Evolutionary conservation across 2,113 vertebrate species (phyloP).

Genomic region (Oreocharis arfaki): DNA sequence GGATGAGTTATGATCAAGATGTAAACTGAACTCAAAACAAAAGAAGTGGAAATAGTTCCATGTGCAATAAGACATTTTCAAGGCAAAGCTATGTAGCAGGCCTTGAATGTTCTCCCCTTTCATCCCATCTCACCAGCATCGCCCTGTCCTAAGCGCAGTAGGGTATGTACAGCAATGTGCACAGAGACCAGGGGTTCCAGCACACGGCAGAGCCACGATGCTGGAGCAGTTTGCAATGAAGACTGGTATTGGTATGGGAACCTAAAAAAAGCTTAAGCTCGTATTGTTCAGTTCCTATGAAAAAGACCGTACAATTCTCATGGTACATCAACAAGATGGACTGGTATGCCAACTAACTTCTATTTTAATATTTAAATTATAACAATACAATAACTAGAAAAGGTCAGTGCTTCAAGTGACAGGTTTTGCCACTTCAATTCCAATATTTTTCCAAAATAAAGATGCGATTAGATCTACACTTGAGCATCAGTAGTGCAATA

Average conservation of each 20-base stretch:
- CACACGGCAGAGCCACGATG: not conserved
- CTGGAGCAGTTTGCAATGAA: not conserved
- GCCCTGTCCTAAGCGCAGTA: not conserved
- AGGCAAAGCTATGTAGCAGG: not conserved
- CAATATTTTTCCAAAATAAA: slow-evolving; percentile 70
- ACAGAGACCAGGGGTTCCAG: not conserved
- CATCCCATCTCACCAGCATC: slow-evolving; percentile 13
- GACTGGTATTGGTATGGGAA: slow-evolving; percentile 18
- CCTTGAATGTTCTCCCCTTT: not conserved
- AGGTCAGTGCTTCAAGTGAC: slow-evolving; percentile 72
- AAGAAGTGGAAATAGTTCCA: not conserved
- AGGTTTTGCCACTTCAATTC: slow-evolving; percentile 58
- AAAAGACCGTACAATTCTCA: slow-evolving; percentile 39
- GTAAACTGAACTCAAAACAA: not conserved
- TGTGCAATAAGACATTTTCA: not conserved
- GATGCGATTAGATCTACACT: slow-evolving; percentile 69
- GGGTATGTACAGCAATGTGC: not conserved
- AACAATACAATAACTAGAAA: slow-evolving; percentile 76
- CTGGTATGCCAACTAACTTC: slow-evolving; percentile 63
- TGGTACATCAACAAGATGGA: slow-evolving; percentile 66
- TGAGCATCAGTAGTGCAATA: slow-evolving; percentile 75
- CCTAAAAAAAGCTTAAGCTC: not conserved
- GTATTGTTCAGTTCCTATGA: slow-evolving; percentile 27
- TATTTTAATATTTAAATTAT: slow-evolving; percentile 76
- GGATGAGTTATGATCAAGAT: not conserved